Conservation (phyloP, 2,113 vertebrate species). For the Salvator merianae region DNA sequence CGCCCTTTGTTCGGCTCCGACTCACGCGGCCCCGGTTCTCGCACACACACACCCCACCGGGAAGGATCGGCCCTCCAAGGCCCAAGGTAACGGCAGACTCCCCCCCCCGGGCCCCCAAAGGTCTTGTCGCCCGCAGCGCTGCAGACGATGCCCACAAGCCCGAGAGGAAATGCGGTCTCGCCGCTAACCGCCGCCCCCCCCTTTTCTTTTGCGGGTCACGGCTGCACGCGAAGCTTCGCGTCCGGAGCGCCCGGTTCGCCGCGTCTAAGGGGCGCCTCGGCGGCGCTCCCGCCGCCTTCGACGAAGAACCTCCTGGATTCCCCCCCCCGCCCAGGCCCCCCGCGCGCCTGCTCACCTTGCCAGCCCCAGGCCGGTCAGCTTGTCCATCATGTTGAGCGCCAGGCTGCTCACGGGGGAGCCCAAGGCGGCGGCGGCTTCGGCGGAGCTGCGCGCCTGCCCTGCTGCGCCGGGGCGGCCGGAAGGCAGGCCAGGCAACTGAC, state of each 20-base stretch:
- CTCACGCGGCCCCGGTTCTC: background rate
- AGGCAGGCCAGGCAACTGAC: background rate
- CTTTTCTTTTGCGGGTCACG: background rate
- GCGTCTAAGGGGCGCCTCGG: no score
- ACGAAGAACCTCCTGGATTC: background rate
- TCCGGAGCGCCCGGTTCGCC: background rate
- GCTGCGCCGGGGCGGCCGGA: constrained; percentile 49
- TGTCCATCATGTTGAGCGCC: constrained; percentile 79
- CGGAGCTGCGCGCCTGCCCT: constrained; percentile 64
- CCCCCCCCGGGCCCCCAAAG: no score
- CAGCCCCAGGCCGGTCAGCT: constrained; percentile 70
- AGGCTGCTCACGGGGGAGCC: constrained; percentile 81
- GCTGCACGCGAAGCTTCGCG: background rate
- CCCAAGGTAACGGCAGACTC: no score
- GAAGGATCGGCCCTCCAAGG: background rate
- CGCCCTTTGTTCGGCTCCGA: background rate
- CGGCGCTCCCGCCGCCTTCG: no score
- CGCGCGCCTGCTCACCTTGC: constrained; percentile 68
- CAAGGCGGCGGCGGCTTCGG: constrained; percentile 39
- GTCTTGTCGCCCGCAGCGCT: background rate
- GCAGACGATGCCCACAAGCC: background rate
- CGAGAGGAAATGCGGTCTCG: background rate
- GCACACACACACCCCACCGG: background rate
- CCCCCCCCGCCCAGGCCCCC: background rate
- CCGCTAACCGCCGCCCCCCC: no score